Conservation (phyloP, 2,113 vertebrate species). For the Polyodon spathula region DNA sequence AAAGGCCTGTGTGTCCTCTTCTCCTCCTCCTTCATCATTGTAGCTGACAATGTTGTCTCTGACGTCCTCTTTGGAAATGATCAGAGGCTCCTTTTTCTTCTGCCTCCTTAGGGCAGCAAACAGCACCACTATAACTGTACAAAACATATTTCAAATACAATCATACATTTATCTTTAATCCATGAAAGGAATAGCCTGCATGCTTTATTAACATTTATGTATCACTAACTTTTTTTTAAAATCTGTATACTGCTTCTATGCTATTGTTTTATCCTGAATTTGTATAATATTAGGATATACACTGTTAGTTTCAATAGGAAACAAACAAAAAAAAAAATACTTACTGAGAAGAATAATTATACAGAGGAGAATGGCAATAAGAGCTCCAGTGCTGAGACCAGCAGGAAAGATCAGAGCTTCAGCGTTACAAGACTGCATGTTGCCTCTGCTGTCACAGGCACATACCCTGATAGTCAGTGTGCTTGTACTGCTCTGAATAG, state of each 20-base stretch:
- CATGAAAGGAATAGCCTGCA: conserved; percentile 40
- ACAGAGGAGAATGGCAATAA: conserved; percentile 81
- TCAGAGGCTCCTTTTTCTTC: conserved; percentile 94
- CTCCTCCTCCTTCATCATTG: conserved; percentile 92
- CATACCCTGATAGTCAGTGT: conserved; percentile 78
- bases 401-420: conserved; percentile 79
- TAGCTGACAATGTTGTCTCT: conserved; percentile 98
- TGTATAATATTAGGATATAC: background rate
- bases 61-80: conserved; percentile 95
- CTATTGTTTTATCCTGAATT: no score
- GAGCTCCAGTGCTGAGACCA: conserved; percentile 76
- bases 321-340: conserved; percentile 27
- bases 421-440: conserved; percentile 76
- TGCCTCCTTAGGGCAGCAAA: conserved; percentile 86
- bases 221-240: conserved; percentile 23
- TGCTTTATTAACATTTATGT: conserved; percentile 49
- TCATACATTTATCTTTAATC: conserved; percentile 47
- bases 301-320: conserved; percentile 2
- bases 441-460: conserved; percentile 72
- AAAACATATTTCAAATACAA: conserved; percentile 35
- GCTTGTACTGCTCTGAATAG: conserved; percentile 86
- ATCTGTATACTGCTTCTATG: no score
- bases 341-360: conserved; percentile 82
- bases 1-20: conserved; percentile 97
- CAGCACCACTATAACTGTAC: conserved; percentile 54